A percentile compares a stretch with the other conserved stretches of the same genome.
Conservation (phyloP, 2,888 invertebrate species). For the Netelia fuscicornis region DNA sequence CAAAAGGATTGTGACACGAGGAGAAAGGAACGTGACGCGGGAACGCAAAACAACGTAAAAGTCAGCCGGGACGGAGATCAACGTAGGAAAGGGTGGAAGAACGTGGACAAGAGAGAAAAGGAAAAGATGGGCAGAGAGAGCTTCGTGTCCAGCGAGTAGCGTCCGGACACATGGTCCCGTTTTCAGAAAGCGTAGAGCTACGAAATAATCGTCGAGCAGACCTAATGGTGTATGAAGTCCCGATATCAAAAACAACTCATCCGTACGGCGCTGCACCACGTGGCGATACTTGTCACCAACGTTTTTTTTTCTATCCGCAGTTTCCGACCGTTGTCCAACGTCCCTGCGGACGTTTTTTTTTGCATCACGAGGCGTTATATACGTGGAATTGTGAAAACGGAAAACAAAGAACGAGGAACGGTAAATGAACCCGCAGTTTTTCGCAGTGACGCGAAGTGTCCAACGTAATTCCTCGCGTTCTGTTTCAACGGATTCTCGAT, state of each 20-base stretch:
- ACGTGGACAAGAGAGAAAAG: conserved; percentile 36
- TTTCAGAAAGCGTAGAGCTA: conserved; percentile 66
- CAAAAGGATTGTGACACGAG: conserved; percentile 58
- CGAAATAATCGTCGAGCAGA: conserved; percentile 81
- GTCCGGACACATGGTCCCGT: conserved; percentile 82
- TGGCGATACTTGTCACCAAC: conserved; percentile 40
- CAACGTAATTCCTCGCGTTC: conserved; percentile 52
- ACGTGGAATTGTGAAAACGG: conserved; percentile 25
- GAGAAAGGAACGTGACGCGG: conserved; percentile 5
- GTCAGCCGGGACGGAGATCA: conserved; percentile 9
- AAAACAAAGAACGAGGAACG: conserved; percentile 25
- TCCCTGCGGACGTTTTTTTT: conserved; percentile 42
- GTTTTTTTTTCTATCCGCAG: conserved; percentile 45
- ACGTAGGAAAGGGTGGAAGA: conserved; percentile 43
- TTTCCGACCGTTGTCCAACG: conserved; percentile 44
- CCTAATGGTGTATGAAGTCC: conserved; percentile 83
- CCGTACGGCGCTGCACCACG: conserved; percentile 44
- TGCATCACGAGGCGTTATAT: neutral
- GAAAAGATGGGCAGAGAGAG: conserved; percentile 65
- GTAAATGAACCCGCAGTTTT: conserved; percentile 23
- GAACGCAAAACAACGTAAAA: conserved; percentile 54
- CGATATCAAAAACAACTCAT: conserved; percentile 82
- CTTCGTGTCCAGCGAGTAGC: conserved; percentile 77
- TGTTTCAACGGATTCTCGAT: conserved; percentile 50
- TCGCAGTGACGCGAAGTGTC: conserved; percentile 19